Conservation (phyloP, 2,888 invertebrate genomes). For the Heteromyza rotundicornis region DNA sequence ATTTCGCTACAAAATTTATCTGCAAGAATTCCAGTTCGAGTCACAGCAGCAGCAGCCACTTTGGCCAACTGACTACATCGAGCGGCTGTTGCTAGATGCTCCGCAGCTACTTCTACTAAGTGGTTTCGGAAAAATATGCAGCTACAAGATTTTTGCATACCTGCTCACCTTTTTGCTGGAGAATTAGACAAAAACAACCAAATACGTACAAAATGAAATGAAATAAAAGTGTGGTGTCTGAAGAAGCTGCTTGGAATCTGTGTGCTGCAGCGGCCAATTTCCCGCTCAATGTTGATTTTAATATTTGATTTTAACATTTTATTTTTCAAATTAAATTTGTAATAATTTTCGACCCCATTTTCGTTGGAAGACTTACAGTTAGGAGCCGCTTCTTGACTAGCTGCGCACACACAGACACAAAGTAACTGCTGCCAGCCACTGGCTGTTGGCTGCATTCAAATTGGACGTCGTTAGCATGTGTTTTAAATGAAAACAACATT, state of each 20-base stretch:
- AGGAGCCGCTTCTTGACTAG: not conserved
- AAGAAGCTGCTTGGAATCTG: too few relatives aligned
- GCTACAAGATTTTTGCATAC: slow-evolving; percentile 5
- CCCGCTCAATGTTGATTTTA: too few relatives aligned
- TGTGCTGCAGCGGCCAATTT: too few relatives aligned
- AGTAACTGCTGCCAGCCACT: slow-evolving; percentile 13
- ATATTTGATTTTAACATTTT: not conserved
- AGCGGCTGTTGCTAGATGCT: not conserved
- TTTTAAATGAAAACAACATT: slow-evolving; percentile 2
- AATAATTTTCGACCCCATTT: not conserved
- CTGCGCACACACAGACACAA: slow-evolving; percentile 21
- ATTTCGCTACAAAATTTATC: not conserved
- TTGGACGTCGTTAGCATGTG: not conserved
- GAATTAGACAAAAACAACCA: not conserved
- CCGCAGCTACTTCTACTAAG: not conserved
- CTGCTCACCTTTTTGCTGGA: slow-evolving; percentile 13
- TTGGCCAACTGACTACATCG: not conserved
- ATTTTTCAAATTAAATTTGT: not conserved
- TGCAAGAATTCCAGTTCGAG: not conserved
- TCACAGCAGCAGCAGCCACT: not conserved
- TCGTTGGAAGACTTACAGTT: not conserved
- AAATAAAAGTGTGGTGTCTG: too few relatives aligned
- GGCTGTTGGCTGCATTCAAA: slow-evolving; percentile 13
- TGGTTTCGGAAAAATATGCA: not conserved
- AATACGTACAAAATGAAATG: not conserved